Percentiles rank a stretch among this genome's conserved stretches.
Evolutionary conservation across 2,888 invertebrate genomes (phyloP).

Genomic region (Anodontia alba): DNA sequence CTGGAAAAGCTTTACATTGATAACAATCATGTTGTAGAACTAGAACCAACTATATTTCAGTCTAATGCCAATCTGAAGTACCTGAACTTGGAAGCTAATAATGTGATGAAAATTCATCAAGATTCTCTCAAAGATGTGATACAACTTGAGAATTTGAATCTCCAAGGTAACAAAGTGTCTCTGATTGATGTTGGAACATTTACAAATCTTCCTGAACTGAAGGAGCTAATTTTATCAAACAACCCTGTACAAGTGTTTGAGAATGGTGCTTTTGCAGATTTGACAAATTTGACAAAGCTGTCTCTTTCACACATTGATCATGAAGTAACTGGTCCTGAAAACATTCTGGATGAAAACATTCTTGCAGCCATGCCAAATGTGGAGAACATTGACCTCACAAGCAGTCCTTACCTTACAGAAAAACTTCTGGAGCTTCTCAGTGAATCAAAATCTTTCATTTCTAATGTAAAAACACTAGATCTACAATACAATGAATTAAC

Average conservation of each 20-base stretch:
- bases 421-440: slow-evolving; percentile 59
- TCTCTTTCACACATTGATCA: slow-evolving; percentile 66
- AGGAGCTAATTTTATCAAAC: slow-evolving; percentile 69
- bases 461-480: slow-evolving; percentile 87
- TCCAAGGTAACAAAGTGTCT: slow-evolving; percentile 71
- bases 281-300: slow-evolving; percentile 67
- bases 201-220: slow-evolving; percentile 64
- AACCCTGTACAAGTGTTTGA: slow-evolving; percentile 74
- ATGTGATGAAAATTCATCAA: slow-evolving; percentile 65
- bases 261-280: slow-evolving; percentile 63
- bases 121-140: slow-evolving; percentile 69
- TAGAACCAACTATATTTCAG: slow-evolving; percentile 70
- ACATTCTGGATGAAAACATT: slow-evolving; percentile 63
- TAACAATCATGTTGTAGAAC: slow-evolving; percentile 76
- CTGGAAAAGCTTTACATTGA: slow-evolving; percentile 91
- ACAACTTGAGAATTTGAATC: slow-evolving; percentile 67
- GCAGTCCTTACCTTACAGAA: slow-evolving; percentile 69
- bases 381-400: slow-evolving; percentile 69
- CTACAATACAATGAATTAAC: slow-evolving; percentile 88
- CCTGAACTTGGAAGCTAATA: slow-evolving; percentile 73
- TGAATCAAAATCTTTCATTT: slow-evolving; percentile 5
- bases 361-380: slow-evolving; percentile 69
- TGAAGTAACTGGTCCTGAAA: slow-evolving; percentile 33
- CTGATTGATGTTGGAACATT: slow-evolving; percentile 68
- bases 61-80: slow-evolving; percentile 68